These are phyloP conservation scores for Gymnorhina tibicen DNA, from an alignment of 2,113 vertebrate genomes.

Conservation along the genomic window DNA sequence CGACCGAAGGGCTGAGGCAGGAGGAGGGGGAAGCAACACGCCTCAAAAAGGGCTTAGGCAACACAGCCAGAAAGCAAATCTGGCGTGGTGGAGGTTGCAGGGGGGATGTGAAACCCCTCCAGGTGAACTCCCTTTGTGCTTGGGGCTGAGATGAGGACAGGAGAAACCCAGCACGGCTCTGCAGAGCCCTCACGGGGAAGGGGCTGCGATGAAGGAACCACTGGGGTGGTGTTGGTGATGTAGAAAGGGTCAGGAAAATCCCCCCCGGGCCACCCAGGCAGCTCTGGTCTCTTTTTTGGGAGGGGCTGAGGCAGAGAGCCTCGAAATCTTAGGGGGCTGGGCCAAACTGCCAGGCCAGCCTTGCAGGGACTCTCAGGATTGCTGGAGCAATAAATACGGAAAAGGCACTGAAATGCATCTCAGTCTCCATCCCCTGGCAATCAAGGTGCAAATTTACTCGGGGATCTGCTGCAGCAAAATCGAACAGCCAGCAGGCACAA, in stretches of 20 bases:
- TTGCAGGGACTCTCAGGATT: neutral
- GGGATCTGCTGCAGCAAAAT: neutral
- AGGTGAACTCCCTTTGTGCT: neutral
- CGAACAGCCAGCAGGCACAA: accelerated
- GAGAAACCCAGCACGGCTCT: neutral
- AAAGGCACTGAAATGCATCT: neutral
- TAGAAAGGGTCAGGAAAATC: neutral
- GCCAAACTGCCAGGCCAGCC: neutral
- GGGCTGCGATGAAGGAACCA: neutral
- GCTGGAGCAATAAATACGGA: neutral
- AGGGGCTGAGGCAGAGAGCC: neutral
- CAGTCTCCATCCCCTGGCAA: neutral
- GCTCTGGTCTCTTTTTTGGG: neutral
- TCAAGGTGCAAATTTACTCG: neutral
- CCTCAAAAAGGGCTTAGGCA: neutral
- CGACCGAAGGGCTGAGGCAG: neutral
- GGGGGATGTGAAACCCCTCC: neutral
- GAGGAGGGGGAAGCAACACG: neutral
- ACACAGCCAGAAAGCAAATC: neutral
- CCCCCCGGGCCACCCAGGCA: neutral
- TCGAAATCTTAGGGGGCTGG: neutral
- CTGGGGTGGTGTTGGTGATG: neutral
- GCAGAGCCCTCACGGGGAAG: neutral
- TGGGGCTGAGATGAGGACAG: neutral
- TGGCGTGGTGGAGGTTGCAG: neutral